phyloP scores from a whole-genome alignment of 92 coral and sea anemone genomes.

The Epizoanthus ramosus region DNA sequence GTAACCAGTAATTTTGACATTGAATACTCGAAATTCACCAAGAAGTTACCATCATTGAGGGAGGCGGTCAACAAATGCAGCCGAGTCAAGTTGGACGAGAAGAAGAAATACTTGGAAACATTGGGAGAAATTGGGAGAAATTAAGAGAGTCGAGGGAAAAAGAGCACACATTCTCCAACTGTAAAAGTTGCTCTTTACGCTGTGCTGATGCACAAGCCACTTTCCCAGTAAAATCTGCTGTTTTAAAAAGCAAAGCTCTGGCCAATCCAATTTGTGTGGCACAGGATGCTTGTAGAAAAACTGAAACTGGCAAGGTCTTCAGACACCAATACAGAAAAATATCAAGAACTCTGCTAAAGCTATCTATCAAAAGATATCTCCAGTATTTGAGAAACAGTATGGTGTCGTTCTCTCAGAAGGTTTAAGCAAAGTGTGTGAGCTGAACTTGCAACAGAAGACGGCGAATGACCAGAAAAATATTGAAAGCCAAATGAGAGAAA shows the following conservation, averaged over 20 bases:
- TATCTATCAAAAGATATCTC: neutral
- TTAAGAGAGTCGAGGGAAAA: conserved; percentile 15
- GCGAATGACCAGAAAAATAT: too few species aligned
- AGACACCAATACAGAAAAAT: neutral
- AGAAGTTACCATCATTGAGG: conserved; percentile 36
- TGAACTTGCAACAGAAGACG: too few species aligned
- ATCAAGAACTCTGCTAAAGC: neutral
- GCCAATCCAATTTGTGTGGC: conserved; percentile 29
- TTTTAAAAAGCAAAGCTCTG: too few species aligned
- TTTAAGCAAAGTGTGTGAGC: too few species aligned
- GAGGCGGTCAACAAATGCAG: conserved; percentile 37
- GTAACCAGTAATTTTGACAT: conserved; percentile 27
- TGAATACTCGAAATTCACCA: conserved; percentile 11
- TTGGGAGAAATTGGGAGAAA: conserved; percentile 42
- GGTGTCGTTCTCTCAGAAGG: neutral
- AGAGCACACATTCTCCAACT: conserved; percentile 48
- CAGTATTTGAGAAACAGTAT: neutral
- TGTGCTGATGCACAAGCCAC: too few species aligned
- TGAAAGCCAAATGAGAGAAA: too few species aligned
- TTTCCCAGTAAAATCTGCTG: too few species aligned
- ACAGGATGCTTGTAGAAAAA: conserved; percentile 19
- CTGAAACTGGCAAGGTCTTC: neutral
- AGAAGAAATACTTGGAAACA: conserved; percentile 18
- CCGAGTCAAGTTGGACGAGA: conserved; percentile 17
- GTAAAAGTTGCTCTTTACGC: conserved; percentile 45